These are phyloP conservation scores for Strigamia transsilvanica DNA, from an alignment of 2,888 invertebrate species.

Conservation along the genomic window DNA sequence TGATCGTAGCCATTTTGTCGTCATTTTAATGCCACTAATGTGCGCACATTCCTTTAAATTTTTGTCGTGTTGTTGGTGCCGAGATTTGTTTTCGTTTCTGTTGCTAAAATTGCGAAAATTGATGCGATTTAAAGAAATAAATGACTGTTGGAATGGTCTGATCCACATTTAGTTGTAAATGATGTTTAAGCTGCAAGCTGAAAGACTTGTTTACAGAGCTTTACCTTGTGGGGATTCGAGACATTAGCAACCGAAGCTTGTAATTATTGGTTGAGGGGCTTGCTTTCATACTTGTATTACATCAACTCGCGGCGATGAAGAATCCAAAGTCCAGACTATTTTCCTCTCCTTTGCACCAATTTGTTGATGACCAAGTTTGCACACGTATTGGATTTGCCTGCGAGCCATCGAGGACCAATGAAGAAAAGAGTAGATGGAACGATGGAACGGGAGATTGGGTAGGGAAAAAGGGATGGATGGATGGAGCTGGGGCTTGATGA, in stretches of 20 bases:
- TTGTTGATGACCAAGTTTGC: constrained; percentile 49
- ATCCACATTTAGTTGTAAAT: neutral
- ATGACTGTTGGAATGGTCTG: neutral
- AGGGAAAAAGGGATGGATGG: neutral
- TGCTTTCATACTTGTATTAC: neutral
- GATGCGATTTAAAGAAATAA: too few relatives aligned
- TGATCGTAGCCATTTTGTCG: too few relatives aligned
- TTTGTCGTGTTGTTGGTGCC: too few relatives aligned
- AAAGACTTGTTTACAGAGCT: constrained; percentile 16
- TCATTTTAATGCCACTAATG: too few relatives aligned
- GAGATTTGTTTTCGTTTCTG: too few relatives aligned
- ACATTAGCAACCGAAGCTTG: constrained; percentile 33
- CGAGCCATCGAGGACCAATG: constrained; percentile 44
- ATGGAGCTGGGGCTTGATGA: constrained; percentile 6
- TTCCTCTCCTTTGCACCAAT: constrained; percentile 22
- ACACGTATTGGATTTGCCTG: constrained; percentile 41
- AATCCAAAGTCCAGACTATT: constrained; percentile 24
- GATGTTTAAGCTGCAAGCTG: neutral
- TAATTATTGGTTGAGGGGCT: constrained; percentile 24
- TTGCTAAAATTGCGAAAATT: too few relatives aligned
- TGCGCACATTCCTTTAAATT: too few relatives aligned
- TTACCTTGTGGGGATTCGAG: neutral
- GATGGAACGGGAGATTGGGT: neutral
- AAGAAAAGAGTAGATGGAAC: neutral
- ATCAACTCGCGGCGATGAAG: neutral